A percentile compares a stretch with the other conserved stretches of the same genome.
Conservation (phyloP, 2,888 invertebrate genomes). For the Acheta domesticus region DNA sequence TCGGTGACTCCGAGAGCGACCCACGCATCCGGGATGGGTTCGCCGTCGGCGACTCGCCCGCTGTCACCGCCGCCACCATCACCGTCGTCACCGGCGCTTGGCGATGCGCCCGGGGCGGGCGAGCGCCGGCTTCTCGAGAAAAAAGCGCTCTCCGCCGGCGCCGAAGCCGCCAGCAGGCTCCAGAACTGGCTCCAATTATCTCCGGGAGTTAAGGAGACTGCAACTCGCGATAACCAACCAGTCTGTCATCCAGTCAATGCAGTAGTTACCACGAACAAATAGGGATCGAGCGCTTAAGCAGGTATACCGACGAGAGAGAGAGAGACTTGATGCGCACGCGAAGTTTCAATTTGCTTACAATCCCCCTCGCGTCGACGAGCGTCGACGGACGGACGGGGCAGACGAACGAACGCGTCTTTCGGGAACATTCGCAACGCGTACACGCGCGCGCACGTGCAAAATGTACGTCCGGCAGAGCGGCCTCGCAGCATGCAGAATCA, state of each 20-base stretch:
- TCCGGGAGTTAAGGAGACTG: slow-evolving; percentile 7
- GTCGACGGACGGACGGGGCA: too few relatives aligned
- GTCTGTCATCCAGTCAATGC: slow-evolving; percentile 8
- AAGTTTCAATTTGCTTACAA: not conserved
- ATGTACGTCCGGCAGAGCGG: too few relatives aligned
- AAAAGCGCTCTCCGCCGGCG: not conserved
- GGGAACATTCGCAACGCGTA: too few relatives aligned
- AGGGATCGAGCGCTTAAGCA: not conserved
- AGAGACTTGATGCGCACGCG: not conserved
- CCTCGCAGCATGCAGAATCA: too few relatives aligned
- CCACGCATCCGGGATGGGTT: too few relatives aligned
- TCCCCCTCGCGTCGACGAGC: too few relatives aligned
- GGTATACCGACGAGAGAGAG: not conserved
- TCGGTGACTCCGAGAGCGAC: too few relatives aligned
- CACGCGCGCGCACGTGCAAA: too few relatives aligned
- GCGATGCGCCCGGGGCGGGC: not conserved
- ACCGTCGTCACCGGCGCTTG: not conserved
- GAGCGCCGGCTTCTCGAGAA: not conserved
- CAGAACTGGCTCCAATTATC: slow-evolving; percentile 6
- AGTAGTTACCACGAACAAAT: not conserved
- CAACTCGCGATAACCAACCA: slow-evolving; percentile 9
- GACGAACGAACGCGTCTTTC: too few relatives aligned
- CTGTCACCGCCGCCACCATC: not conserved
- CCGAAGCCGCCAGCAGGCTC: not conserved
- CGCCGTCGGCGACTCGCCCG: not conserved